A percentile compares a stretch with the other conserved stretches of the same genome.
Evolutionary conservation across 2,888 invertebrate species (phyloP).

Genomic region (Pristionchus fissidentatus): DNA sequence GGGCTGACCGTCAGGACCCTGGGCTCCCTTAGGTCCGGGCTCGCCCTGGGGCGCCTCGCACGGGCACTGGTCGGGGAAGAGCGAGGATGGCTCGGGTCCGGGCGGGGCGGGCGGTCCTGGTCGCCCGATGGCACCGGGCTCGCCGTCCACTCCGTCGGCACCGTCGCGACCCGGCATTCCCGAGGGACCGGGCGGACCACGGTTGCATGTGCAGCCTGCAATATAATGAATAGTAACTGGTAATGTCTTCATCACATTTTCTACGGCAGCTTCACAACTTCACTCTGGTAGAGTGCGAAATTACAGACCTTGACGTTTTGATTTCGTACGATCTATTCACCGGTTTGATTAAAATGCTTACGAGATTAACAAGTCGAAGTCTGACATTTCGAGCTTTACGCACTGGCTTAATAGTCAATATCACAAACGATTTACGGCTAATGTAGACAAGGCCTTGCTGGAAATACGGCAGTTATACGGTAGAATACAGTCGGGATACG

Average conservation of each 20-base stretch:
- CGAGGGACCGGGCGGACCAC: constrained; percentile 74
- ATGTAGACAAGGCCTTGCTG: no score
- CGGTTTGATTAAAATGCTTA: no score
- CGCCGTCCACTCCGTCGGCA: constrained; percentile 71
- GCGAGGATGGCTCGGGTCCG: constrained; percentile 70
- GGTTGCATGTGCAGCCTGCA: constrained; percentile 70
- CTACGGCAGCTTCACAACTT: no score
- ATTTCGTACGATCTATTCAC: no score
- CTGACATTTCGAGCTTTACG: no score
- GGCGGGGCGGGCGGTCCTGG: constrained; percentile 73
- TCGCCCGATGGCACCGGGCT: constrained; percentile 72
- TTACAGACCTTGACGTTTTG: no score
- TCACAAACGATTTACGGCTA: no score
- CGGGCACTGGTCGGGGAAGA: constrained; percentile 75
- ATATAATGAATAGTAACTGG: no score
- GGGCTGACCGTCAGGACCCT: constrained; percentile 64
- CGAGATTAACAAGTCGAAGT: no score
- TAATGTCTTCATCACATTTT: no score
- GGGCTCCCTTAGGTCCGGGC: constrained; percentile 68
- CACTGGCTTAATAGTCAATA: no score
- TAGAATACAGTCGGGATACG: not conserved
- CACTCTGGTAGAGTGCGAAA: no score
- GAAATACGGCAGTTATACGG: not conserved
- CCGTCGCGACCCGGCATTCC: constrained; percentile 70
- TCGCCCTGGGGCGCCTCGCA: constrained; percentile 74